Conservation (phyloP, 1,140 invertebrate genomes). For the Pogonomyrmex californicus region DNA sequence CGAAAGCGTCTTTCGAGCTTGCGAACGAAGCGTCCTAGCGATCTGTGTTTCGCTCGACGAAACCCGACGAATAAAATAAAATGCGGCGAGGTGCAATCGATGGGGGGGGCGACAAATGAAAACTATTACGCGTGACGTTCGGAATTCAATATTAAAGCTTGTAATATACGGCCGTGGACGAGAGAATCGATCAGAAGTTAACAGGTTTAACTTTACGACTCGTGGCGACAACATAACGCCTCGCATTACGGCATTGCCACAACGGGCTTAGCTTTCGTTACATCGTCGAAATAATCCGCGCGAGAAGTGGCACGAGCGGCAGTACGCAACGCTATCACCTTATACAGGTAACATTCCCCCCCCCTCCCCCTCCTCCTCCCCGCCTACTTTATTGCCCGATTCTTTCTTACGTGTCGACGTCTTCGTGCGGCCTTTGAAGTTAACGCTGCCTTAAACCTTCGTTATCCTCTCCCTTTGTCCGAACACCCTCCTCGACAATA, state of each 20-base stretch:
- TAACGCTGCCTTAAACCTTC: conserved; percentile 18
- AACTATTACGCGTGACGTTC: conserved; percentile 49
- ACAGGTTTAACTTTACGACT: conserved; percentile 83
- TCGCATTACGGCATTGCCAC: conserved; percentile 9
- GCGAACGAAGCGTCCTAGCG: background rate
- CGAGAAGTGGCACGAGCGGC: conserved; percentile 14
- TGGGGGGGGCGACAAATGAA: conserved; percentile 8
- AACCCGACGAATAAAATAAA: conserved; percentile 40
- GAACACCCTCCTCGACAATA: conserved; percentile 27
- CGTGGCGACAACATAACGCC: conserved; percentile 76
- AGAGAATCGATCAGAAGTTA: conserved; percentile 83
- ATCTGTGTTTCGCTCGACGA: background rate
- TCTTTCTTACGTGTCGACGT: conserved; percentile 19
- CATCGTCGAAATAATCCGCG: conserved; percentile 52
- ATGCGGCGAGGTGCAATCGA: background rate
- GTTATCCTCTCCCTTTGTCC: conserved; percentile 5
- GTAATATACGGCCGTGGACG: conserved; percentile 78
- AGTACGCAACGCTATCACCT: background rate
- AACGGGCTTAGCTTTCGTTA: conserved; percentile 28
- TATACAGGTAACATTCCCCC: background rate
- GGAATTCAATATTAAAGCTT: conserved; percentile 68
- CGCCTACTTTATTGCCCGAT: conserved; percentile 7
- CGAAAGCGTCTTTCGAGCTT: background rate
- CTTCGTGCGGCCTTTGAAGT: conserved; percentile 15
- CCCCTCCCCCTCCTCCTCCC: background rate